Evolutionary conservation across 1,140 invertebrate species (phyloP).

Genomic region (Drosophila busckii): DNA sequence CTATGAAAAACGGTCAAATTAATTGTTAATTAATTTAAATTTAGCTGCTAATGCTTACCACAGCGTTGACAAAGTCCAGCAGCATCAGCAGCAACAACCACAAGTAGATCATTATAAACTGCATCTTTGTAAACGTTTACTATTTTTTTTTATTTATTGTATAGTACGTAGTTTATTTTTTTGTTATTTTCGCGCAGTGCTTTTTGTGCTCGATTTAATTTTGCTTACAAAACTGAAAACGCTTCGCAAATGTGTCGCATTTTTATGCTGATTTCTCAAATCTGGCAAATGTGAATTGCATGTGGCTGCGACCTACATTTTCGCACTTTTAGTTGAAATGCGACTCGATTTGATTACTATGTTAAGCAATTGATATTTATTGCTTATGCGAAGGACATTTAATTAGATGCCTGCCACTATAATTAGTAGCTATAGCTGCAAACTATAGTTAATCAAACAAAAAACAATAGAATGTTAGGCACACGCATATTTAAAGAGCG

Average conservation of each 20-base stretch:
- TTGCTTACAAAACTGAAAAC: conserved; percentile 73
- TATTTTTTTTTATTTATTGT: conserved; percentile 16
- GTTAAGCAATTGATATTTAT: background rate
- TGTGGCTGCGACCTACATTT: conserved; percentile 50
- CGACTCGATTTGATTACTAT: conserved; percentile 1
- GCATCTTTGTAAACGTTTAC: conserved; percentile 2
- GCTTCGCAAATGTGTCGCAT: conserved; percentile 59
- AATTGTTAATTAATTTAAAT: too few relatives aligned
- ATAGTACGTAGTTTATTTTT: conserved; percentile 19
- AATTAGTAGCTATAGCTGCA: too few relatives aligned
- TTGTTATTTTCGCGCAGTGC: too few relatives aligned
- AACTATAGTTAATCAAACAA: too few relatives aligned
- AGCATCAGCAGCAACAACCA: conserved; percentile 3
- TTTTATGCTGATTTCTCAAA: conserved; percentile 72
- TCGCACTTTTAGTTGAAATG: background rate
- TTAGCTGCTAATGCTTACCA: too few relatives aligned
- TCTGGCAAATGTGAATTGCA: conserved; percentile 53
- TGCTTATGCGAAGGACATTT: background rate
- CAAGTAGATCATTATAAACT: too few relatives aligned
- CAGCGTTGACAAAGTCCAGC: background rate
- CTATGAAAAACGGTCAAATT: too few relatives aligned
- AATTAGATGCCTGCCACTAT: background rate
- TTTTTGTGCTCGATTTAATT: conserved; percentile 37
- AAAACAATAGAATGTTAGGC: too few relatives aligned
- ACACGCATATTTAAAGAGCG: too few relatives aligned